Conservation (phyloP, 2,113 vertebrate species). For the Barbus barbus region DNA sequence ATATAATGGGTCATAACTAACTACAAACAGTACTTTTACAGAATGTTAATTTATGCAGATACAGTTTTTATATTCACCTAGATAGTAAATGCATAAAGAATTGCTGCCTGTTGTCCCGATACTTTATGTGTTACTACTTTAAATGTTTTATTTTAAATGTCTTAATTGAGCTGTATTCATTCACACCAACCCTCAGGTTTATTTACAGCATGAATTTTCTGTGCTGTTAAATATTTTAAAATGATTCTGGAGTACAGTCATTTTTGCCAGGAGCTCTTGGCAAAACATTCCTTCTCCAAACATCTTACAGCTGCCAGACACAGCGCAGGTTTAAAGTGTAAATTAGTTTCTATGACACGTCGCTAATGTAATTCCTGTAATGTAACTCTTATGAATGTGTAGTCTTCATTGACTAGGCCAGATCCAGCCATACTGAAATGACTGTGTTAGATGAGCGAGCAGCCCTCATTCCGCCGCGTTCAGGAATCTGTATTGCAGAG, state of each 20-base stretch:
- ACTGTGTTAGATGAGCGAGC: constrained; percentile 46
- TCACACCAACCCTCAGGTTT: constrained; percentile 12
- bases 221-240: constrained; percentile 24
- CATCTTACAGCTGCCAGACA: constrained; percentile 48
- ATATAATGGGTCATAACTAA: neutral
- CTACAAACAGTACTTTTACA: neutral
- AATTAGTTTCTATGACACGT: constrained; percentile 50
- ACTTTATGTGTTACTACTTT: neutral
- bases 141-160: neutral
- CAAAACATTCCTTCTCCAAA: constrained; percentile 36
- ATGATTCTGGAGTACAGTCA: neutral
- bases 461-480: constrained; percentile 45
- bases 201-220: constrained; percentile 23
- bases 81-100: neutral
- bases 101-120: neutral
- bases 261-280: constrained; percentile 37
- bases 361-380: constrained; percentile 53
- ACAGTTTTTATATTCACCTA: neutral
- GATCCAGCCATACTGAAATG: constrained; percentile 54
- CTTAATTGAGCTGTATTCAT: constrained; percentile 7
- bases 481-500: constrained; percentile 60
- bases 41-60: neutral
- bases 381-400: constrained; percentile 51
- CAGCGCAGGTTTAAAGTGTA: constrained; percentile 47
- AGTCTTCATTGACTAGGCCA: constrained; percentile 50